A percentile compares a stretch with the other conserved stretches of the same genome.
These are phyloP conservation scores for Agrypnus murinus DNA, from an alignment of 2,888 invertebrate genomes.

Conservation along the genomic window DNA sequence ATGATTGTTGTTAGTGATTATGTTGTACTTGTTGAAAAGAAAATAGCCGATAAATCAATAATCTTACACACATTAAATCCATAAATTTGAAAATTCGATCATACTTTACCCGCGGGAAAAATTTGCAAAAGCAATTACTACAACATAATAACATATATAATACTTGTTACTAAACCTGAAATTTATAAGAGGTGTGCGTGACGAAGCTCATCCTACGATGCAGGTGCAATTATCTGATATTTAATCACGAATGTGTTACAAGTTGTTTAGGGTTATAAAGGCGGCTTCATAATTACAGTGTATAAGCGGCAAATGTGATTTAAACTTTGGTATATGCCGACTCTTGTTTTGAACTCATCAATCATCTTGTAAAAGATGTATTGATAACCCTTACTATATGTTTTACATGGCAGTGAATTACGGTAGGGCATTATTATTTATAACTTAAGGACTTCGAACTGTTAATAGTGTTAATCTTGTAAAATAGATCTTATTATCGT, in stretches of 20 bases:
- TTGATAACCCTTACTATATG: slow-evolving; percentile 20
- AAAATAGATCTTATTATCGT: too few relatives aligned
- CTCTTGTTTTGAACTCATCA: slow-evolving; percentile 36
- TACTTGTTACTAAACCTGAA: slow-evolving; percentile 21
- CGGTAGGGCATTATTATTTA: slow-evolving; percentile 15
- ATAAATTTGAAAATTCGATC: slow-evolving; percentile 3
- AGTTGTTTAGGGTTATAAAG: slow-evolving; percentile 27
- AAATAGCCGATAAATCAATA: too few relatives aligned
- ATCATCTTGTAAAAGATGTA: slow-evolving; percentile 37
- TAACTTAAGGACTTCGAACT: background rate
- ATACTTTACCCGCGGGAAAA: slow-evolving; percentile 10
- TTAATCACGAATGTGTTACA: slow-evolving; percentile 39
- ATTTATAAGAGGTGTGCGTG: slow-evolving; percentile 32
- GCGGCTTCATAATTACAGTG: slow-evolving; percentile 41
- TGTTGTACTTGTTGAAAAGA: too few relatives aligned
- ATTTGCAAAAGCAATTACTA: slow-evolving; percentile 11
- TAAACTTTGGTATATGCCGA: slow-evolving; percentile 24
- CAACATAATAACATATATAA: slow-evolving; percentile 17
- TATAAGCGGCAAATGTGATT: slow-evolving; percentile 27
- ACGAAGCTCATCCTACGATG: slow-evolving; percentile 31
- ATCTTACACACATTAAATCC: slow-evolving; percentile 3
- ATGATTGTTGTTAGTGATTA: too few relatives aligned
- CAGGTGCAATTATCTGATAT: slow-evolving; percentile 41
- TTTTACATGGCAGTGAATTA: slow-evolving; percentile 15
- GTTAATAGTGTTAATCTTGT: too few relatives aligned